Evolutionary conservation across 23 tunicate species (phyloP), one percentile per base, ranked within the genome.

Genomic region (Halocynthia roretzi): DNA sequence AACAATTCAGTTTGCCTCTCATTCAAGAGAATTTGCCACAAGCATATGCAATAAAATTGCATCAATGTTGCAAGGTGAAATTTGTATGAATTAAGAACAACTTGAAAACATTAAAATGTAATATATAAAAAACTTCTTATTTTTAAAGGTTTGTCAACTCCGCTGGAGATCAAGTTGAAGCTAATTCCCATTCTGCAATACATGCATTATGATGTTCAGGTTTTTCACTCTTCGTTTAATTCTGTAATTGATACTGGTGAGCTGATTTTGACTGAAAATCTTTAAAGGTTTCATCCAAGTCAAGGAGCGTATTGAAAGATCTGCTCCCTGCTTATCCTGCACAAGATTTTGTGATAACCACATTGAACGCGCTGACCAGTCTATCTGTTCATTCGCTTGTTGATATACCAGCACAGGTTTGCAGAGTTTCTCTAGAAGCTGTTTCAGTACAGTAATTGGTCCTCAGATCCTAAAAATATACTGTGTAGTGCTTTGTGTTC

Each of bases 271-370:
- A 31, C 44, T 31, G 44, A 31, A 31, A 31, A 31, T 48, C 15
- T 53, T 55, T 71, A 8, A 49, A 91, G 92, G 84, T 92, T 8
- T 92, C 98, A 50, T 78, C 98, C 52, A 92, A 85, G 51, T 90
- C 98, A 48, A 66, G 98, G 56, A 76, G 53, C 50, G 83, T 92
- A 54, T 65, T 92, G 8, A 85, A 82, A 72, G 87, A 86, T 62
- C 80, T 92, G n/a, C 81, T 92, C 9, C 98, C 98, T 19, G 78
- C 87, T 9, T 92, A 85, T 62, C 98, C 98, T 8, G 91, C 98
- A 9, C 87, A 92, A 68, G 92, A 92, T 56, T 92, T 92, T 67
- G 91, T 92, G 49, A 56, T 92, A 17, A 74, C 85, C 40, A 92
- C 92, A n/a, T 70, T 92, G 19, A 79, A 79, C 63, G 79, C 92